A percentile compares a stretch with the other conserved stretches of the same genome.
These are phyloP conservation scores for Leptinotarsa defecta DNA, from an alignment of 1,140 invertebrate genomes.

Conservation along the genomic window DNA sequence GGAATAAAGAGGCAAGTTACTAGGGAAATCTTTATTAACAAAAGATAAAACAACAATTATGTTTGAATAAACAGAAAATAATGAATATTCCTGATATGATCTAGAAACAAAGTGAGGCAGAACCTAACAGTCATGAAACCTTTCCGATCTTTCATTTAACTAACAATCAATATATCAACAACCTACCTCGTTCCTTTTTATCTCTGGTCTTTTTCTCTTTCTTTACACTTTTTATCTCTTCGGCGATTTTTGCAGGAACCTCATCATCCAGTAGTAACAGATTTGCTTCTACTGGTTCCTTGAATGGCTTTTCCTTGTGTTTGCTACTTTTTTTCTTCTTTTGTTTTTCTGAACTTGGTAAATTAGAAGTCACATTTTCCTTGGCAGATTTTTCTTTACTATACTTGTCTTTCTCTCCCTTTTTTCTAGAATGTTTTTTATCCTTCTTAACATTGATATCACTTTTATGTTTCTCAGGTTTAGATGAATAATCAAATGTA, in stretches of 20 bases:
- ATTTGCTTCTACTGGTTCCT: constrained; percentile 30
- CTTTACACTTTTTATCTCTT: constrained; percentile 55
- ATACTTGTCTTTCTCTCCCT: constrained; percentile 48
- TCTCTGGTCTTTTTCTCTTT: constrained; percentile 55
- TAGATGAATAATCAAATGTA: constrained; percentile 26
- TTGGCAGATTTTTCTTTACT: constrained; percentile 31
- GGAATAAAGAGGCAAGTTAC: too few species aligned
- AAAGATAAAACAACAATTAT: too few species aligned
- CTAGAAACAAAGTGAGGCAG: constrained; percentile 14
- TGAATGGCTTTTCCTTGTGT: constrained; percentile 33
- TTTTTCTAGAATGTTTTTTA: constrained; percentile 54
- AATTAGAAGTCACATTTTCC: constrained; percentile 34
- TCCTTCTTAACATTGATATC: constrained; percentile 50
- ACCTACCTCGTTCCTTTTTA: constrained; percentile 57
- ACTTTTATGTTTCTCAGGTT: constrained; percentile 41
- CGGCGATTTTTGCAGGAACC: constrained; percentile 30
- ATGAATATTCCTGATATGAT: background rate
- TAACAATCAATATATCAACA: background rate
- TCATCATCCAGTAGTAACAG: constrained; percentile 40
- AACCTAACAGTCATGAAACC: too few species aligned
- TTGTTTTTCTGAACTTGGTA: constrained; percentile 31
- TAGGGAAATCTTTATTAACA: too few species aligned
- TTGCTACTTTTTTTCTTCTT: constrained; percentile 56
- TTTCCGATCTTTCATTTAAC: too few species aligned
- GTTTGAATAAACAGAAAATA: background rate